Evolutionary conservation across 1,140 invertebrate species (phyloP), one percentile per base, ranked within the genome.

Genomic region (Dendroctonus valens): DNA sequence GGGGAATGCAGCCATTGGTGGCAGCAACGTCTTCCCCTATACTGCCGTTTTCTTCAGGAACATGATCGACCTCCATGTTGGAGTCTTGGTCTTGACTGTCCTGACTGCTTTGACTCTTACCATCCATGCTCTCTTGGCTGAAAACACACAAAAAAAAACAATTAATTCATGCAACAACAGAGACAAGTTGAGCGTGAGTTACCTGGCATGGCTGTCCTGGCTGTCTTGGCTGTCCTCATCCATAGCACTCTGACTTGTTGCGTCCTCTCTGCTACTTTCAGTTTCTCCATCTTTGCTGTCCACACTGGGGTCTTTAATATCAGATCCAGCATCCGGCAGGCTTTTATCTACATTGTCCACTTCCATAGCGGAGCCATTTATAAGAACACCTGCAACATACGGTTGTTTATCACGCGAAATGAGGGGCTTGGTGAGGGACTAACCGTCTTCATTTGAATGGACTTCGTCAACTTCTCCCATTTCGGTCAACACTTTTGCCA

Each of bases 381-480:
- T 44, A 59, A 73, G 69, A 12, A 73, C 70, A 73, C 72, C 77
- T 78, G 63, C 42, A 77, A 61, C 67, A 46, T 70, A 58, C 9
- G 2, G 14, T 55, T 54, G 6, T 59, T 37, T 40, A 49, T 53
- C 44, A 65, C 11, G n/a, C 26, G 26, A 26, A 63, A 58, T 61
- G 53, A 39, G 12, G 41, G 8, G 15, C 46, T 40, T 53, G 46
- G 52, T 44, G 50, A 39, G 12, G 60, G 12, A 53, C 49, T 14
- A 68, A 72, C 70, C 72, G 70, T 78, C 76, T 71, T 78, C 77
- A 67, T 76, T 78, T 41, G 76, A 76, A 70, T 74, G 76, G 37
- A 77, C 70, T 59, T 78, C 76, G 53, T 78, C 77, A 38, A 78
- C 73, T 70, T 78, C 77, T 37, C 77, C 77, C 77, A 78, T 78